Base-by-base conservation (phyloP, 2,797 vertebrate genomes). In the Anisognathus igniventris region DNA sequence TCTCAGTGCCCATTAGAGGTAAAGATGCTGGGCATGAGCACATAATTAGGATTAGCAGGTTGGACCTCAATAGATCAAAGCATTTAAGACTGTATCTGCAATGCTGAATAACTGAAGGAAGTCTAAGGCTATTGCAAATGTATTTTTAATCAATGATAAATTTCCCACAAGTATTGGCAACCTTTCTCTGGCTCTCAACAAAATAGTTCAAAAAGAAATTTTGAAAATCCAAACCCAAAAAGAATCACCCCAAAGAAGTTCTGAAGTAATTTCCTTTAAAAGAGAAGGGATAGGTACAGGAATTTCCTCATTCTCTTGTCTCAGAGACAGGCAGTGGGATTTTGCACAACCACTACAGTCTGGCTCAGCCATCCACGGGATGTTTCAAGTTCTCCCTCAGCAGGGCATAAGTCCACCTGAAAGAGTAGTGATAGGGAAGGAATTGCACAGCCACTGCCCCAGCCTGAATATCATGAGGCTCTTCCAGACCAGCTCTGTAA, bases 401-500 rank as follows among this genome's bases (percentile, higher is more conserved):
- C 68, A 83, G 56, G 28, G 33, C 27, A 64, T 65, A 88, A 95
- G 62, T 62, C 40, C 66, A 71, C 71, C 68, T 76, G 67, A 93
- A 90, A 88, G 84, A 56, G n/a, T 12, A 86, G 40, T 0, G 3
- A 37, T 37, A 42, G 68, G 45, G 57, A 79, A 76, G 80, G 65
- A 94, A 93, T 79, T 82, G 90, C 74, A 2, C 39, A 83, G 73
- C 51, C 40, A 0, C 58, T 86, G 60, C 19, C 54, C 13, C 72
- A 66, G 67, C 22, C 31, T 45, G 71, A 80, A 48, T 56, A 61
- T 68, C 85, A 8, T 1, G 3, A 81, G 48, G 61, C 40, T 91
- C 51, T 81, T 95, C 56, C 64, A 95, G 70, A 58, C 64, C 50
- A 13, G 31, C 60, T 92, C 84, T 86, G 80, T 87, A 94, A 95